Percentiles rank a stretch among this genome's conserved stretches.
These are phyloP conservation scores for Natator depressus DNA, from an alignment of 2,113 vertebrate species.

Conservation along the genomic window DNA sequence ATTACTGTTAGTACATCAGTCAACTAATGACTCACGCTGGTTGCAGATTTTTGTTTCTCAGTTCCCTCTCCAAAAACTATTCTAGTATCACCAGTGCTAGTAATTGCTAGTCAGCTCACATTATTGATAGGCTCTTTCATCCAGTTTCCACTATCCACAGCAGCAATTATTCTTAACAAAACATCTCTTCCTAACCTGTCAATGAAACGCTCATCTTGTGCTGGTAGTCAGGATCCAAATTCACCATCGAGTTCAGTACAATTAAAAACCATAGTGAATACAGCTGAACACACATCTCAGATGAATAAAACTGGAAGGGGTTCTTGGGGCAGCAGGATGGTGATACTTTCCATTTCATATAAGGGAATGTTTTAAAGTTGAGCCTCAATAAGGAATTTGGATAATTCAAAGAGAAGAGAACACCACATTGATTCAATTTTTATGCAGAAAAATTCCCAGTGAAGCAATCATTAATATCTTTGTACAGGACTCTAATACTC, in stretches of 20 bases:
- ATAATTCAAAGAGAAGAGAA: neutral
- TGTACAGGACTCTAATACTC: neutral
- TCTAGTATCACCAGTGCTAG: neutral
- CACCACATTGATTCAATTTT: neutral
- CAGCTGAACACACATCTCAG: neutral
- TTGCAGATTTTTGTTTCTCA: neutral
- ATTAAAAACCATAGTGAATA: neutral
- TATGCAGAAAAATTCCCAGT: neutral
- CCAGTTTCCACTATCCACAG: neutral
- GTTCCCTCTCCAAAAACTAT: neutral
- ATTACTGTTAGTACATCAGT: neutral
- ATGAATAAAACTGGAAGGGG: neutral
- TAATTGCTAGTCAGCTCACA: neutral
- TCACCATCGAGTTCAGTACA: neutral
- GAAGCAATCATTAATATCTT: neutral
- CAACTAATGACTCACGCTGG: neutral
- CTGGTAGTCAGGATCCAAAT: neutral
- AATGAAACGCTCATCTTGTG: neutral
- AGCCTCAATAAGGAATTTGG: neutral
- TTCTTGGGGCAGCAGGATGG: neutral
- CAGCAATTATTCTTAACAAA: neutral
- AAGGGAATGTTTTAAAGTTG: neutral
- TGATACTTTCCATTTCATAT: neutral
- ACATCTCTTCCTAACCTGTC: neutral
- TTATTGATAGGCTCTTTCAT: neutral